Base-by-base conservation (phyloP, 2,888 invertebrate species). In the Volucella zonaria region DNA sequence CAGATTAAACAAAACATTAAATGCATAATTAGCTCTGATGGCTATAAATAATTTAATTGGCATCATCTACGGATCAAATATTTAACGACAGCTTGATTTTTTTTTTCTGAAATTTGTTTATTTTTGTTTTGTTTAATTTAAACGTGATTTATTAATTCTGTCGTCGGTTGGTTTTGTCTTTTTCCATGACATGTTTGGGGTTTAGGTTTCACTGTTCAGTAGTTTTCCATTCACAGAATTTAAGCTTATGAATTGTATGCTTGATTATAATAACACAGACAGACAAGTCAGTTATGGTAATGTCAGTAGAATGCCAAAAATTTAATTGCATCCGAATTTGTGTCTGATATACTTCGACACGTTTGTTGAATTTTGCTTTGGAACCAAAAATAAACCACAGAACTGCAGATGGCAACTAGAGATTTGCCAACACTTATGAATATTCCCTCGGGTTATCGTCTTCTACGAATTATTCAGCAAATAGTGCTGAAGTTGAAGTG, bases 191-290 rank as follows among this genome's bases (percentile, higher is more conserved):
- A 11, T 71, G 8, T 42, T 58, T 64, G 3, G 8, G 12, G 11
- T 59, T 67, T 58, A 12, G 15, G 59, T 58, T 61, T 71, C 43
- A 49, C 23, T n/a, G 71, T n/a, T 38, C 61, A 68, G 67, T 76
- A 76, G 59, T 54, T 76, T 76, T 68, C 66, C 75, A 66, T 51
- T 38, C 6, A 49, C n/a, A 11, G 14, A 10, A 43, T 42, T 15
- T 42, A 9, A 49, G 2, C n/a, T 62, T 62, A 47, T 62, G 61
- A 11, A 18, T 4, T 18, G 2, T 42, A n/a, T n/a, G 15, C 10
- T 47, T n/a, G 45, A n/a, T 23, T 31, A 47, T 62, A 47, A 31
- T 62, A 43, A 59, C 18, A 43, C 18, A 56, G 14, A 2, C 14
- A 18, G 59, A 1, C 12, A 14, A 42, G 59, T 43, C 43, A 42